Base-by-base conservation (phyloP, 2,113 vertebrate species). In the Strigops habroptila region DNA sequence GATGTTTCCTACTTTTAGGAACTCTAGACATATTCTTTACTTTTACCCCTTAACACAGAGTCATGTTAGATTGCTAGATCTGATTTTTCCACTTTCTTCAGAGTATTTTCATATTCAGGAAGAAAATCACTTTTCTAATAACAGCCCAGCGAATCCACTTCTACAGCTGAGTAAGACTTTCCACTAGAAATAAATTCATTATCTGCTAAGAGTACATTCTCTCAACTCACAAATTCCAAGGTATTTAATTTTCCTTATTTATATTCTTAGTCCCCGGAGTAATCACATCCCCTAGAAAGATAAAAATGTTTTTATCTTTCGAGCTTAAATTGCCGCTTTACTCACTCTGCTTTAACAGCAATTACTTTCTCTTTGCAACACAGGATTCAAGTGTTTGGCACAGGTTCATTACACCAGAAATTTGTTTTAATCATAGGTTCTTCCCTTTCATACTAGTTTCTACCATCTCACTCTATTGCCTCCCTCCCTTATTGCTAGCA, bases 161-260 rank as follows among this genome's bases (percentile, higher is more conserved):
- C 74, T 93, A 74, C 77, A 88, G 77, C 1, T 68, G 48, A 89
- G 24, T 41, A 88, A 87, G 49, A 87, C 52, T 39, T 93, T 76
- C 69, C 67, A 79, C 67, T 73, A 73, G 57, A 96, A 83, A 84
- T 67, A 90, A 89, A 94, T 80, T 89, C 35, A 93, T 95, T 93
- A 95, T 88, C 78, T 93, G 86, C 79, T 94, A 94, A 92, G 43
- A 94, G 12, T 39, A 90, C 86, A 48, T 62, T 89, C 43, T 93
- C 55, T 74, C 71, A 82, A 84, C 35, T 88, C 70, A 46, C 81
- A 91, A 80, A 89, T 86, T 91, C 94, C 65, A 94, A 93, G 63
- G 74, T 89, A 91, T 92, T 96, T 95, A 69, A 82, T 85, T 95
- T 93, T 82, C 82, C 68, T 83, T 95, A 88, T 94, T 95, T 93